Percentiles rank a stretch among this genome's conserved stretches.
Evolutionary conservation across 2,888 invertebrate species (phyloP).

Genomic region (Peribatodes rhomboidaria): DNA sequence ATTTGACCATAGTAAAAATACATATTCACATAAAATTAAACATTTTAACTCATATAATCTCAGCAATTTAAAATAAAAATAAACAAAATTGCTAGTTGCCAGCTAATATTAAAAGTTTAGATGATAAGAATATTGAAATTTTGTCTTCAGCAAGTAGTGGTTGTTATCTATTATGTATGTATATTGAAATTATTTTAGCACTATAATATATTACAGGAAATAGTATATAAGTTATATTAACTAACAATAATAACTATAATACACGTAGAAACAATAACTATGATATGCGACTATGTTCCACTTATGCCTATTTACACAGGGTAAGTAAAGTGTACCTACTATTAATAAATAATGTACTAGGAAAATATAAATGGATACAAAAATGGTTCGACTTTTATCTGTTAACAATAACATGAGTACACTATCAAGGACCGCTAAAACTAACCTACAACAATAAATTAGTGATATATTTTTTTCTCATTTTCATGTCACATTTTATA

Average conservation of each 20-base stretch:
- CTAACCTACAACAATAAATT: constrained; percentile 29
- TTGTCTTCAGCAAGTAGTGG: not conserved
- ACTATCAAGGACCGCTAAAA: constrained; percentile 12
- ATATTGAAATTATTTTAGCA: constrained; percentile 1
- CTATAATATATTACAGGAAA: constrained; percentile 21
- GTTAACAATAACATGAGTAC: constrained; percentile 28
- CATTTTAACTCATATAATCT: not conserved
- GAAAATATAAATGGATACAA: constrained; percentile 38
- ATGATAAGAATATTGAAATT: constrained; percentile 1
- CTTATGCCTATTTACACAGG: constrained; percentile 44
- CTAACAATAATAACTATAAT: constrained; percentile 19
- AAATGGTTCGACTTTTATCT: constrained; percentile 26
- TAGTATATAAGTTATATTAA: constrained; percentile 12
- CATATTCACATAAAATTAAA: not conserved
- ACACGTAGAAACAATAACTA: constrained; percentile 22
- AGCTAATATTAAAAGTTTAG: not conserved
- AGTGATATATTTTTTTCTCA: constrained; percentile 18
- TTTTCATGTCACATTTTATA: constrained; percentile 6
- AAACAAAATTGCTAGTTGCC: constrained; percentile 2
- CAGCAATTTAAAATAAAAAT: not conserved
- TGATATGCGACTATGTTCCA: constrained; percentile 38
- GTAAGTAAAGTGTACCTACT: constrained; percentile 40
- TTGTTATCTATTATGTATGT: not conserved
- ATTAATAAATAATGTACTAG: constrained; percentile 26
- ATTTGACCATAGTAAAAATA: no score